phyloP scores from a whole-genome alignment of 1,140 invertebrate genomes.

The Ooceraea biroi region DNA sequence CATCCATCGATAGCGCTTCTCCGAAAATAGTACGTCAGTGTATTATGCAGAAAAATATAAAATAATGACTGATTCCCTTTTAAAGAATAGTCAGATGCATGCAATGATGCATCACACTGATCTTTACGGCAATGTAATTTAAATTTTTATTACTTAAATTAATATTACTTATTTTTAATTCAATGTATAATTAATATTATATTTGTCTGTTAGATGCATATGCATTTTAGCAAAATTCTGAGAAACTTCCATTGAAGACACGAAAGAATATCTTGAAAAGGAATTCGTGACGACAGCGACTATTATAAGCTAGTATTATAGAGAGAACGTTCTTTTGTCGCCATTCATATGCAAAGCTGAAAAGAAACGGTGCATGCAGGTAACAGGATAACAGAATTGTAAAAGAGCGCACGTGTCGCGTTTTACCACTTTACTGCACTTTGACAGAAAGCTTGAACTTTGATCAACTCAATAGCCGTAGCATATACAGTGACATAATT shows the following conservation, averaged over 20 bases:
- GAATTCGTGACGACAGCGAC: background rate
- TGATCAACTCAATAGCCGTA: background rate
- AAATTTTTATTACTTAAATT: background rate
- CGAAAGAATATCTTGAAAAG: background rate
- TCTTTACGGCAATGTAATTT: too few relatives aligned
- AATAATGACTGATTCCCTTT: background rate
- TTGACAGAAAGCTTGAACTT: conserved; percentile 8
- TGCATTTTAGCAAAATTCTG: background rate
- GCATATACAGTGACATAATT: conserved; percentile 7
- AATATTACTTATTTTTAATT: background rate
- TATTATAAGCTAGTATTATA: conserved; percentile 33
- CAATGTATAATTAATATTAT: background rate
- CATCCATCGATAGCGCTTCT: background rate
- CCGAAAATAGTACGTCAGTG: background rate
- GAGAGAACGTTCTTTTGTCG: conserved; percentile 45
- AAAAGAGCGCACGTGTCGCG: conserved; percentile 51
- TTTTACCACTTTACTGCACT: conserved; percentile 35
- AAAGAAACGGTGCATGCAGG: conserved; percentile 37
- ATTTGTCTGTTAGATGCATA: background rate
- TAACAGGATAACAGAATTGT: conserved; percentile 41
- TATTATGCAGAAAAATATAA: background rate
- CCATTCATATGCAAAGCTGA: conserved; percentile 53
- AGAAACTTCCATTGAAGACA: background rate
- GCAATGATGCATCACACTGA: too few relatives aligned
- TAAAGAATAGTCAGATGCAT: too few relatives aligned